These are phyloP conservation scores for Danio choprae DNA, from an alignment of 2,797 vertebrate genomes.

Conservation along the genomic window DNA sequence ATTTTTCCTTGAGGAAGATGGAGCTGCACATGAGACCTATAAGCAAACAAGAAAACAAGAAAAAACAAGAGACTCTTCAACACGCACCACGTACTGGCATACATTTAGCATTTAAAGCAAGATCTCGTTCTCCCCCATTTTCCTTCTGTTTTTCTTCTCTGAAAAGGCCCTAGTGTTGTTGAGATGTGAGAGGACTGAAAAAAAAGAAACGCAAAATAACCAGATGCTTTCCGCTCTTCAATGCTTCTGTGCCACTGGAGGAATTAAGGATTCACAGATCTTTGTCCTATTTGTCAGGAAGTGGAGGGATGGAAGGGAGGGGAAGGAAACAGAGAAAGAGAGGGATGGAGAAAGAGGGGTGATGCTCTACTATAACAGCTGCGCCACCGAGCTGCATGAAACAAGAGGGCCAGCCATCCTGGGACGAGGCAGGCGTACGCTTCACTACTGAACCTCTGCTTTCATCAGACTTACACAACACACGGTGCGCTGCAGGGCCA, in stretches of 20 bases:
- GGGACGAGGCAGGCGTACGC: conserved; percentile 47
- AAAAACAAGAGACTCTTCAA: conserved; percentile 57
- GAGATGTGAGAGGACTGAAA: conserved; percentile 57
- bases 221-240: conserved; percentile 76
- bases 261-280: conserved; percentile 74
- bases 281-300: conserved; percentile 62
- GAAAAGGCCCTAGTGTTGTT: conserved; percentile 48
- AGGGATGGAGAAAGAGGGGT: conserved; percentile 3
- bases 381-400: conserved; percentile 38
- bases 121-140: conserved; percentile 64
- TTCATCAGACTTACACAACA: conserved; percentile 54
- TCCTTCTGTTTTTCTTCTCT: conserved; percentile 14
- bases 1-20: not conserved
- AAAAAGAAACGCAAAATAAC: conserved; percentile 47
- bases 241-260: conserved; percentile 77
- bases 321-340: conserved; percentile 52
- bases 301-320: conserved; percentile 50
- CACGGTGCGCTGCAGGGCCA: conserved; percentile 60
- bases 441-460: conserved; percentile 59
- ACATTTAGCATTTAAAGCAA: conserved; percentile 35
- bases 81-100: conserved; percentile 68
- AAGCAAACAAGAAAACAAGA: conserved; percentile 57
- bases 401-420: conserved; percentile 54
- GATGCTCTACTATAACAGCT: conserved; percentile 57
- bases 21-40: conserved; percentile 2